Base-by-base conservation (phyloP, 1,140 invertebrate species). In the Lamellibrachia luymesi region DNA sequence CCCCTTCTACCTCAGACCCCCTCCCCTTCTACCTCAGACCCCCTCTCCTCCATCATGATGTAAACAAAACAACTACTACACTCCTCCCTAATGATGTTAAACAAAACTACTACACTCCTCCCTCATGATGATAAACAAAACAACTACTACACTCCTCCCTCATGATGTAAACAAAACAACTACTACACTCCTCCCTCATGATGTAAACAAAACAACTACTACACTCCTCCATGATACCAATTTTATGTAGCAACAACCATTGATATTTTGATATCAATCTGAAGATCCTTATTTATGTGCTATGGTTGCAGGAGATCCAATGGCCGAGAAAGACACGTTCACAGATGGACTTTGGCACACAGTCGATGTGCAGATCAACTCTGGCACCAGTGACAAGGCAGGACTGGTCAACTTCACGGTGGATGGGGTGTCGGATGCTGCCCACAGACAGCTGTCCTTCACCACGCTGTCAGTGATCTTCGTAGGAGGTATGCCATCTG, bases 301-400 rank as follows among this genome's bases (percentile, higher is more conserved):
- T 25, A 8, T 22, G 90, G 93, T 94, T 93, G 49, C 94, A 96
- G 96, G 95, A 94, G 95, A 95, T 92, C 93, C 95, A 13, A 94
- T 94, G 13, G 94, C 95, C 56, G n/a, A 92, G 17, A 94, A 94
- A 5, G 93, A 94, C 90, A 91, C 93, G 52, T 96, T 96, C 93
- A 95, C 94, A 25, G 96, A 96, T 93, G 96, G 96, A 10, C 93
- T 96, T n/a, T 96, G 96, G 96, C 96, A 96, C 92, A 92, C 93
- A 2, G 95, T 96, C 50, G 92, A 91, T 25, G 92, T 96, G 51
- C 92, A 94, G 51, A 94, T 95, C 13, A 95, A 95, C 38, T 92
- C 94, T 8, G 92, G 93, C 50, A 27, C n/a, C 27, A 91, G 50
- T 89, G 90, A 91, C 50, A 56, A 90, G 51, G 27, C 90, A 8